These are phyloP conservation scores for Tretioscincus oriximinensis DNA, from an alignment of 2,113 vertebrate species.

Conservation along the genomic window DNA sequence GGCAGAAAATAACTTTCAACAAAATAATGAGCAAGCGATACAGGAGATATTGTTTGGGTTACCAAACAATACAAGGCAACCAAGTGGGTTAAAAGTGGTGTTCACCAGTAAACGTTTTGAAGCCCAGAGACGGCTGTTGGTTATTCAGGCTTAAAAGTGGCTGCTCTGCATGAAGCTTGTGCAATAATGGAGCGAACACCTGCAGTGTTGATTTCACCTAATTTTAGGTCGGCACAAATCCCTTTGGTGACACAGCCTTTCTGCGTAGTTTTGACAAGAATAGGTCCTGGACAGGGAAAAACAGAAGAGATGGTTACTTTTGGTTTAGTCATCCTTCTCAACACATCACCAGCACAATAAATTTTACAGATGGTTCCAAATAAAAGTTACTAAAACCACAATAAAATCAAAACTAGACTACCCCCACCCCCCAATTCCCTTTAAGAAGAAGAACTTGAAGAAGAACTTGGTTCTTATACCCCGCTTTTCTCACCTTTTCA, in stretches of 20 bases:
- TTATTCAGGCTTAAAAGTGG: background rate
- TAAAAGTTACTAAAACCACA: too few relatives aligned
- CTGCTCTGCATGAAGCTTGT: background rate
- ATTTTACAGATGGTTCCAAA: too few relatives aligned
- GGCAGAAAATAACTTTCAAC: background rate
- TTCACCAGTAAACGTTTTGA: background rate
- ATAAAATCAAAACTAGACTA: too few relatives aligned
- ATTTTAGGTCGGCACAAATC: background rate
- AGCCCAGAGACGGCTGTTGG: too few relatives aligned
- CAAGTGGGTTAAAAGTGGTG: background rate
- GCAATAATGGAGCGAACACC: background rate
- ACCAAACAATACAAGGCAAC: background rate
- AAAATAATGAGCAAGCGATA: background rate
- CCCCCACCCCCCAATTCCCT: too few relatives aligned
- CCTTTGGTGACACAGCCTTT: constrained; percentile 6
- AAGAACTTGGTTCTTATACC: too few relatives aligned
- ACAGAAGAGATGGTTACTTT: background rate
- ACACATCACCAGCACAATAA: too few relatives aligned
- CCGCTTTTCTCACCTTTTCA: too few relatives aligned
- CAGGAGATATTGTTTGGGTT: background rate
- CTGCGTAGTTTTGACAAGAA: background rate
- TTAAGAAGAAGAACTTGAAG: too few relatives aligned
- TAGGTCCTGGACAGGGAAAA: background rate
- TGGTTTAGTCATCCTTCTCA: too few relatives aligned
- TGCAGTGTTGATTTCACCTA: background rate